Evolutionary conservation across 2,113 vertebrate genomes (phyloP), one percentile per base, ranked within the genome.

Genomic region (Calidris pygmaea): DNA sequence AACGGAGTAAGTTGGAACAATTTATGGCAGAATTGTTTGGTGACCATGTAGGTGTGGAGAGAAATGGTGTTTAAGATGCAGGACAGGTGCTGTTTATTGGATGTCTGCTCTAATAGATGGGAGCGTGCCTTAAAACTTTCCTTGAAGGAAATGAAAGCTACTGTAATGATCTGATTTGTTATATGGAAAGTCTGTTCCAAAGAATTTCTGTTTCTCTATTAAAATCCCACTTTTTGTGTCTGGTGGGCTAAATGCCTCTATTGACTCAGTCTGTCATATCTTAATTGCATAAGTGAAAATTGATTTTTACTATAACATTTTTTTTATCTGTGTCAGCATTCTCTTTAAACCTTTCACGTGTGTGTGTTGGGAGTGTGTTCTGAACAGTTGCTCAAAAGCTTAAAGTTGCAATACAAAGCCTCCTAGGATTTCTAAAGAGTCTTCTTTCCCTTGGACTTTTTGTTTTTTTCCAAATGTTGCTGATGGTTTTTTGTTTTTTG

Each of bases 241-340:
- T 95, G 60, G 23, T 86, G 47, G 72, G 71, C 43, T 89, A 91
- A 94, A 76, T 85, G 66, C 66, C 92, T 95, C 84, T 92, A 71
- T 92, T 81, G 75, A 92, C 94, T 81, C 29, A 20, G 70, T 90
- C 90, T 93, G 67, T 93, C 80, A 94, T 93, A 96, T 93, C 98
- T 95, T 97, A 95, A 87, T 34, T 70, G 75, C 75, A 90, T 58
- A 96, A 97, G 83, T 73, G 56, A 73, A 96, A 97, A 96, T 77
- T 91, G 77, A 86, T 94, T 97, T 95, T 97, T 89, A 87, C 82
- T 97, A 76, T 37, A 83, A 94, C 47, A 22, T 7, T 30, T 93
- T 87, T 67, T 76, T 81, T 63, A 86, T 88, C 79, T 89, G 34
- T 9, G 27, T 97, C 95, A 95, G 48, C 75, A 84, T 70, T 96